Evolutionary conservation across 2,797 vertebrate genomes (phyloP).

Genomic region (Tapirus indicus): DNA sequence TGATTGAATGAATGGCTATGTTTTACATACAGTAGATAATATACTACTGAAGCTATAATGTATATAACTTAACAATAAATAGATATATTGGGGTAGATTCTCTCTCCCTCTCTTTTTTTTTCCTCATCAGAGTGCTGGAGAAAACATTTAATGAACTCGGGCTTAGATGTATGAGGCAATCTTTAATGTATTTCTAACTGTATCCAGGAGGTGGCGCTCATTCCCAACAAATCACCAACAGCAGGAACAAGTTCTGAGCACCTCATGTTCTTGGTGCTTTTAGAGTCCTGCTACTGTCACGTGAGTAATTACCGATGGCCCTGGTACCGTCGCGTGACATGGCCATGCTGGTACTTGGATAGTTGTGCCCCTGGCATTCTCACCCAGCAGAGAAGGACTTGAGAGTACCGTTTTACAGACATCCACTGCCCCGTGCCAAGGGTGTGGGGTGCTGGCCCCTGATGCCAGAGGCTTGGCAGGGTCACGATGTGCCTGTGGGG

Average conservation of each 20-base stretch:
- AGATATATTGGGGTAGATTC: neutral
- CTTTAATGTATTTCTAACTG: too few species aligned
- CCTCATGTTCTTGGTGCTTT: fast-evolving
- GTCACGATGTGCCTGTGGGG: neutral
- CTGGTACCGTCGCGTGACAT: neutral
- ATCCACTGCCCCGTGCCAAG: fast-evolving
- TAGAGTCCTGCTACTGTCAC: neutral
- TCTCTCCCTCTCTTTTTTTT: neutral
- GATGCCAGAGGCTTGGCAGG: neutral
- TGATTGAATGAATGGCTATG: neutral
- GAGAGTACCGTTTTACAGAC: neutral
- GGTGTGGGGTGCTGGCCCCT: neutral
- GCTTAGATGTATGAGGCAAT: neutral
- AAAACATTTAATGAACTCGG: neutral
- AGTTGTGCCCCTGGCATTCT: neutral
- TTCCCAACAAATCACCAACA: neutral
- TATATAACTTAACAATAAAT: too few species aligned
- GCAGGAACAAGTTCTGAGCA: fast-evolving
- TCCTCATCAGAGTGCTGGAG: neutral
- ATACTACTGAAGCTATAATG: neutral
- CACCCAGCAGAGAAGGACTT: neutral
- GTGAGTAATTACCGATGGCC: neutral
- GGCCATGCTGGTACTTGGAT: too few species aligned
- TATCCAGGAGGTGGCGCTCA: slow-evolving; percentile 66
- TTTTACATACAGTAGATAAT: neutral